Evolutionary conservation across 2,888 invertebrate species (phyloP), one percentile per base, ranked within the genome.

Genomic region (Napeogenes sylphis): DNA sequence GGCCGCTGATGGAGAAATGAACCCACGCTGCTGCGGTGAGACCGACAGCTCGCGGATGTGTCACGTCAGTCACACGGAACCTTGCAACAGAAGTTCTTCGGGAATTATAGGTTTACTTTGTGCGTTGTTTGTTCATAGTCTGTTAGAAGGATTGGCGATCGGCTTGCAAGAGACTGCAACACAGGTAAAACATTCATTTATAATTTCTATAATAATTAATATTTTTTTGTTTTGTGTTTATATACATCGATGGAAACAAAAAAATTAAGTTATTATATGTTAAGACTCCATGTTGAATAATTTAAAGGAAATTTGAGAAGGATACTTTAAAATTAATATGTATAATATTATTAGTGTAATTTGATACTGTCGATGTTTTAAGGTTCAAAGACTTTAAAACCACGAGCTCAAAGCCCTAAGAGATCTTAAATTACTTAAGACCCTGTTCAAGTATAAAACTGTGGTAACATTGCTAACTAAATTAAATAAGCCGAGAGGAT

Each of bases 61-160:
- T 68, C 94, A 94, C 71, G 93, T 94, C 1, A 93, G 91, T 60
- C 94, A 94, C 70, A 90, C 91, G 3, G 93, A 93, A 69, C 94
- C 94, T 0, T 94, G 94, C 67, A 88, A 86, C 13, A 91, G 91
- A 69, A 91, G 92, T 53, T 91, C 93, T 45, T 93, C 94, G 0
- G 93, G 94, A 0, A 91, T 92, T 8, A 75, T 94, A 12, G 95
- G 95, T 0, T 82, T 95, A 57, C 85, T 96, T 30, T 87, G 93
- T 38, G 96, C 96, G 0, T 81, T 97, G 59, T 94, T 95, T 0
- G 91, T 96, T 65, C 97, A 97, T 74, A 94, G 96, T 21, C 82
- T 96, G 13, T 85, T 96, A 67, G 96, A 97, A 79, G 97, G 97
- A 2, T 79, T 96, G 59, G 96, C 96, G 0, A 94, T 97, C 73